phyloP scores from a whole-genome alignment of 1,140 invertebrate genomes.

The Hyposmocoma kahamanoa region DNA sequence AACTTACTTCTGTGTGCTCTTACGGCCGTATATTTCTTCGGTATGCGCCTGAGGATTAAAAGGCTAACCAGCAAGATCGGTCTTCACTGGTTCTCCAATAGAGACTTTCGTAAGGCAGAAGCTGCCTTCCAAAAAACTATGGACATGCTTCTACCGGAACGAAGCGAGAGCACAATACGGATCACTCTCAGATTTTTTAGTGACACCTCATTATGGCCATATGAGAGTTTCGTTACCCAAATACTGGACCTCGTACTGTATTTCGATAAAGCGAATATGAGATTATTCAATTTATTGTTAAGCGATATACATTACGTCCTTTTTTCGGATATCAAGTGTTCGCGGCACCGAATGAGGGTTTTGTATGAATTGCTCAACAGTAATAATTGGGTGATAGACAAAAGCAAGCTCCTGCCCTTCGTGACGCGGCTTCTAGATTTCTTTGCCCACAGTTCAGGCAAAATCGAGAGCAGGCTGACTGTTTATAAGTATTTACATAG shows the following conservation, averaged over 20 bases:
- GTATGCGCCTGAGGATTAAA: slow-evolving; percentile 31
- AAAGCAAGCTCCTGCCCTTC: slow-evolving; percentile 37
- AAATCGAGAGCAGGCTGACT: slow-evolving; percentile 17
- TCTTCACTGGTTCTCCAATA: slow-evolving; percentile 20
- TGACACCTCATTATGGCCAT: slow-evolving; percentile 27
- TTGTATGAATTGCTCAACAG: slow-evolving; percentile 64
- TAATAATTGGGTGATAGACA: slow-evolving; percentile 66
- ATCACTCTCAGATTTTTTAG: slow-evolving; percentile 31
- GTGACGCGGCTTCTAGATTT: slow-evolving; percentile 65
- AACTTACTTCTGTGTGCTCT: slow-evolving; percentile 28
- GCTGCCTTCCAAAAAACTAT: slow-evolving; percentile 27
- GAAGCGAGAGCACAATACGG: slow-evolving; percentile 25
- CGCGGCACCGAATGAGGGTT: slow-evolving; percentile 50
- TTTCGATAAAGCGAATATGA: slow-evolving; percentile 28
- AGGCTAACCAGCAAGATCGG: slow-evolving; percentile 17
- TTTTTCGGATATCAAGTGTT: slow-evolving; percentile 25
- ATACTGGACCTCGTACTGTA: slow-evolving; percentile 35
- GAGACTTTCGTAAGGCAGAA: slow-evolving; percentile 28
- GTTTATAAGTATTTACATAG: slow-evolving; percentile 63
- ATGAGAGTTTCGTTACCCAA: slow-evolving; percentile 33
- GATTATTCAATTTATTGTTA: slow-evolving; percentile 32
- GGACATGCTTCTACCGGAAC: slow-evolving; percentile 29
- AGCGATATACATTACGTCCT: slow-evolving; percentile 32
- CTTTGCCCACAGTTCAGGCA: slow-evolving; percentile 59
- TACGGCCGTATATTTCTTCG: slow-evolving; percentile 35